Percentiles rank a stretch among this genome's conserved stretches.
Evolutionary conservation across 2,113 vertebrate species (phyloP).

Genomic region (Hipposideros armiger): DNA sequence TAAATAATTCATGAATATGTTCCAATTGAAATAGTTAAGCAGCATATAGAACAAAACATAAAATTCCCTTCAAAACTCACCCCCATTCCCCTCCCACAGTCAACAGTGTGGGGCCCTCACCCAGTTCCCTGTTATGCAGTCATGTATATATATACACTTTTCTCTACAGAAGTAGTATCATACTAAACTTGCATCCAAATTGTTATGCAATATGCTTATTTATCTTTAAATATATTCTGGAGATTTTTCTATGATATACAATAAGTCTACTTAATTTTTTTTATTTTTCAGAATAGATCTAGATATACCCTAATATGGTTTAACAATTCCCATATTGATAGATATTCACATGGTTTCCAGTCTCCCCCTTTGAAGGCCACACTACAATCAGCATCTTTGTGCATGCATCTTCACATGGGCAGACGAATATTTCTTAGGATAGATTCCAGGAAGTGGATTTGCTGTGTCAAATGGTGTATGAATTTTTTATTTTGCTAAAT

Average conservation of each 20-base stretch:
- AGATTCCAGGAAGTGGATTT: constrained; percentile 59
- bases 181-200: background rate
- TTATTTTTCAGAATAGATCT: background rate
- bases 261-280: background rate
- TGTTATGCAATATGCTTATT: background rate
- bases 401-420: background rate
- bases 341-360: background rate
- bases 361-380: background rate
- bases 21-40: constrained; percentile 46
- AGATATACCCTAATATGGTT: background rate
- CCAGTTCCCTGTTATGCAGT: background rate
- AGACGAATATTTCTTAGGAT: constrained; percentile 49
- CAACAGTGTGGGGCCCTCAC: background rate
- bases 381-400: background rate
- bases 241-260: background rate
- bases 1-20: constrained; percentile 69
- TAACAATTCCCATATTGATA: constrained; percentile 17
- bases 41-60: background rate
- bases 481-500: constrained; percentile 61
- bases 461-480: constrained; percentile 56
- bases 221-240: background rate
- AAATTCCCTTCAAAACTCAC: background rate
- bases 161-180: background rate
- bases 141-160: no score
- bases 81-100: background rate